These are phyloP conservation scores for Catharus fuscescens DNA, from an alignment of 2,113 vertebrate genomes.

Conservation along the genomic window DNA sequence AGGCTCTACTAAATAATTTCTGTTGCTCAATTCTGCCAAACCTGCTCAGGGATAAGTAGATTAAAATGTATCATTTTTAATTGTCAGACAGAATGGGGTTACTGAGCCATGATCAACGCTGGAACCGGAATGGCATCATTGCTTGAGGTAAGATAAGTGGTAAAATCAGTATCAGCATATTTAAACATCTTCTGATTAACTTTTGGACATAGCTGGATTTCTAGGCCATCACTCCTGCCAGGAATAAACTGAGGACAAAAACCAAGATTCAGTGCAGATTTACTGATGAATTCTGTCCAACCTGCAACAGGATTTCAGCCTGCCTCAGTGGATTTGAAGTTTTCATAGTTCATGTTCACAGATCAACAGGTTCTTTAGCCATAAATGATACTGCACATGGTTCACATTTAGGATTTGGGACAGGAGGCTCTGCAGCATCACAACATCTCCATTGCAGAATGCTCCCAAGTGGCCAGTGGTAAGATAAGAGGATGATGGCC, in stretches of 20 bases:
- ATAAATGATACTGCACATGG: not conserved
- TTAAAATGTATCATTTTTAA: slow-evolving; percentile 71
- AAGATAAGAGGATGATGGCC: not conserved
- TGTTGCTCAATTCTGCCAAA: slow-evolving; percentile 53
- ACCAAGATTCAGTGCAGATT: not conserved
- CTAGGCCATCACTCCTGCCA: not conserved
- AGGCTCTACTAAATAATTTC: slow-evolving; percentile 35
- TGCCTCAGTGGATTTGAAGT: not conserved
- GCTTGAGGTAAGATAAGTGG: slow-evolving; percentile 63
- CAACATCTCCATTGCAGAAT: not conserved
- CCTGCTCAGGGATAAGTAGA: slow-evolving; percentile 63
- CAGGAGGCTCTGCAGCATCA: not conserved
- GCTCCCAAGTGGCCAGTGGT: not conserved
- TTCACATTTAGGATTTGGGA: not conserved
- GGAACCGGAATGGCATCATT: slow-evolving; percentile 40
- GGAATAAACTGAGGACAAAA: not conserved
- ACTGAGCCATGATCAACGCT: slow-evolving; percentile 58
- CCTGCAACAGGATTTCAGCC: not conserved
- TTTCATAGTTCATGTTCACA: not conserved
- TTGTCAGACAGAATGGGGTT: slow-evolving; percentile 70
- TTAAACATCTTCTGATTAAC: slow-evolving; percentile 53
- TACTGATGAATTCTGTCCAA: not conserved
- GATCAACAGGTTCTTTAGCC: not conserved
- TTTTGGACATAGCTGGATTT: slow-evolving; percentile 33
- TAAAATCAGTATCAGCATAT: slow-evolving; percentile 62